phyloP scores from a whole-genome alignment of 2,888 invertebrate genomes.

The Synanthedon myopaeformis region DNA sequence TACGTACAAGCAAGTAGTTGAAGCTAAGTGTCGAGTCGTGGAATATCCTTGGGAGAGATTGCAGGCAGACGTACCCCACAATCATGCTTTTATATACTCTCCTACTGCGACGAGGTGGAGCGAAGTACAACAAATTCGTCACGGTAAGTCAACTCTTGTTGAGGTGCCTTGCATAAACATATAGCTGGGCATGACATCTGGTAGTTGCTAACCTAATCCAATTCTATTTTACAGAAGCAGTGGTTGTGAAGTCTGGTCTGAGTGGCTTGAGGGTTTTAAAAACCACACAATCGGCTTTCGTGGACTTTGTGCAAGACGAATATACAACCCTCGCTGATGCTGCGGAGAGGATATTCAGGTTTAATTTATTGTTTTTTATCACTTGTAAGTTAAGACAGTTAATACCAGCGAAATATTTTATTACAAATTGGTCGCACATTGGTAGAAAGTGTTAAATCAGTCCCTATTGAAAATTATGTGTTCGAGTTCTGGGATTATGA shows the following conservation, averaged over 20 bases:
- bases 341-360: slow-evolving; percentile 79
- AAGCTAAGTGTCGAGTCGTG: slow-evolving; percentile 76
- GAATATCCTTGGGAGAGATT: slow-evolving; percentile 84
- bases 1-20: slow-evolving; percentile 80
- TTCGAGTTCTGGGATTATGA: too few species aligned
- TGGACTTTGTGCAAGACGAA: slow-evolving; percentile 83
- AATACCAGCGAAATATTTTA: too few species aligned
- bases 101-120: slow-evolving; percentile 77
- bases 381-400: too few species aligned
- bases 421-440: too few species aligned
- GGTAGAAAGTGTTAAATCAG: too few species aligned
- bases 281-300: slow-evolving; percentile 85
- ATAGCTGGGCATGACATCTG: not conserved
- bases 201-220: not conserved
- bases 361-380: not conserved
- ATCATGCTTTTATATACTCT: slow-evolving; percentile 81
- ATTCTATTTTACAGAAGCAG: slow-evolving; percentile 40
- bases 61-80: slow-evolving; percentile 69
- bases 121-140: slow-evolving; percentile 74
- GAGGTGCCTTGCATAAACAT: not conserved
- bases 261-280: slow-evolving; percentile 79
- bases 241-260: slow-evolving; percentile 76
- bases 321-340: slow-evolving; percentile 81
- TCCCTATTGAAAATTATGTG: too few species aligned
- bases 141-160: slow-evolving; percentile 62